Evolutionary conservation across 2,888 invertebrate genomes (phyloP).

Genomic region (Watsonalla cultraria): DNA sequence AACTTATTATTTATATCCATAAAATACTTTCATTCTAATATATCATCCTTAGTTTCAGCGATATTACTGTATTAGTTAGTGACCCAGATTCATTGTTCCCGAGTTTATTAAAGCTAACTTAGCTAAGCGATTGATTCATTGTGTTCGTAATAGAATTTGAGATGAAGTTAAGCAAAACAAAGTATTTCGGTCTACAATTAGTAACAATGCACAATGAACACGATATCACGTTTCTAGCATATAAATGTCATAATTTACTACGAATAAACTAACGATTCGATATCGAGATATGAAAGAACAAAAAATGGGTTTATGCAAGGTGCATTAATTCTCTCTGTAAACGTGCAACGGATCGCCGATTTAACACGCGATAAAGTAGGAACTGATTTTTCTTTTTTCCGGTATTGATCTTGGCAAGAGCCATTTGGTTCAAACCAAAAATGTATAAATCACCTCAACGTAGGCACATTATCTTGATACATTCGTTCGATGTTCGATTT

Average conservation of each 20-base stretch:
- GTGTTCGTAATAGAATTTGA: no score
- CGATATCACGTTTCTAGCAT: no score
- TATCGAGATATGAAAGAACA: slow-evolving; percentile 31
- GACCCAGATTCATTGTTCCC: no score
- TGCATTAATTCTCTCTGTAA: slow-evolving; percentile 50
- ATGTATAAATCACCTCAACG: slow-evolving; percentile 10
- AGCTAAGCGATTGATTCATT: no score
- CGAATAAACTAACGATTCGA: slow-evolving; percentile 23
- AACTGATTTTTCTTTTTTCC: slow-evolving; percentile 37
- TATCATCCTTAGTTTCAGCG: no score
- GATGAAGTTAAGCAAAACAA: neutral
- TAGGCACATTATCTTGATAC: slow-evolving; percentile 3
- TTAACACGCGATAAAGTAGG: slow-evolving; percentile 51
- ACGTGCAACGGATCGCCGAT: slow-evolving; percentile 50
- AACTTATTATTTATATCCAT: no score
- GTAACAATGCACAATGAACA: no score
- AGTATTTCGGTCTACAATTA: neutral
- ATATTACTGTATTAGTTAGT: no score
- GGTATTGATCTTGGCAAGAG: slow-evolving; percentile 10
- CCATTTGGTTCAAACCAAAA: slow-evolving; percentile 12
- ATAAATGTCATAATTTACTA: slow-evolving; percentile 12
- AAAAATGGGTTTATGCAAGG: slow-evolving; percentile 26
- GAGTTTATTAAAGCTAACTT: no score
- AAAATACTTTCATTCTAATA: no score
- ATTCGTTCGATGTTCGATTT: neutral